phyloP scores from a whole-genome alignment of 2,888 invertebrate genomes.

The Hedychridium roseum region DNA sequence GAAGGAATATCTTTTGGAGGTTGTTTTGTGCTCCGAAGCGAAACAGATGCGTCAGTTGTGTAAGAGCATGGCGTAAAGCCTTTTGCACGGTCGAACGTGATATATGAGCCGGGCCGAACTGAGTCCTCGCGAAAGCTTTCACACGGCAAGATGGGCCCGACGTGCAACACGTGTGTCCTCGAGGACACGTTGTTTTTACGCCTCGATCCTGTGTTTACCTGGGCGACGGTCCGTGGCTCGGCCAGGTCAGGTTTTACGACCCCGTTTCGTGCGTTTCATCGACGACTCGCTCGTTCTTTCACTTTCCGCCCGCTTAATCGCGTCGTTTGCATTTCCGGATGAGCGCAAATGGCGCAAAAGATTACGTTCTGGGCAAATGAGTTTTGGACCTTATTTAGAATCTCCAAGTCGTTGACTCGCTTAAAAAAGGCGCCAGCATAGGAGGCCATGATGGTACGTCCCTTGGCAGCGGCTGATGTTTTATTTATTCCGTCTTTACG shows the following conservation, averaged over 20 bases:
- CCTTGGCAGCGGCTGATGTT: conserved; percentile 24
- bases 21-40: too few relatives aligned
- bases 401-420: too few relatives aligned
- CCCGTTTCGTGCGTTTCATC: not conserved
- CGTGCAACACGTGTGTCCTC: conserved; percentile 25
- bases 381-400: too few relatives aligned
- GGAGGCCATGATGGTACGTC: too few relatives aligned
- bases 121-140: conserved; percentile 5
- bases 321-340: conserved; percentile 6
- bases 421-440: too few relatives aligned
- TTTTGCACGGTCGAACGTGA: too few relatives aligned
- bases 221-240: conserved; percentile 7
- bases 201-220: conserved; percentile 8
- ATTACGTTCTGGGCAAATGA: too few relatives aligned
- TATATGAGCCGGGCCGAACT: too few relatives aligned
- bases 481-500: conserved; percentile 22
- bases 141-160: conserved; percentile 2
- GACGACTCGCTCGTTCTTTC: too few relatives aligned
- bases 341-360: conserved; percentile 13
- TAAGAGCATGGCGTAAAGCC: too few relatives aligned
- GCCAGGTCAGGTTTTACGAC: conserved; percentile 2
- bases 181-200: conserved; percentile 13
- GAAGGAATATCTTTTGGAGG: too few relatives aligned
- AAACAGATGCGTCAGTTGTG: too few relatives aligned
- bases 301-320: conserved; percentile 3